phyloP scores from a whole-genome alignment of 2,113 vertebrate species.

The Cyanoderma ruficeps region DNA sequence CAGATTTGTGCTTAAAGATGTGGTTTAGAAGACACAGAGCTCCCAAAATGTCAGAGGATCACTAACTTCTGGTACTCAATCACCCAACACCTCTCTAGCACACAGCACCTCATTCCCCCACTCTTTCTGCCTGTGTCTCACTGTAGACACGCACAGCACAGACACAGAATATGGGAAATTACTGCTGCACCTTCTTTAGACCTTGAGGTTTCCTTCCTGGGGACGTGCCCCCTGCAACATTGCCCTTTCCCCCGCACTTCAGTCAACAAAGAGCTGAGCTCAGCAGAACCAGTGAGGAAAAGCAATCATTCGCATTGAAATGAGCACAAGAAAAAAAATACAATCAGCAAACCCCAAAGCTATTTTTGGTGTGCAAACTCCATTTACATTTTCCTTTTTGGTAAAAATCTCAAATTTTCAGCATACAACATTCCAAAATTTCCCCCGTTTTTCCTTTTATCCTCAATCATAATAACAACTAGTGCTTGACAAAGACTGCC shows the following conservation, averaged over 20 bases:
- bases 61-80: neutral
- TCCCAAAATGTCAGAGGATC: neutral
- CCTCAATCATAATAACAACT: conserved; percentile 47
- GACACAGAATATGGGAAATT: neutral
- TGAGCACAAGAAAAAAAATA: neutral
- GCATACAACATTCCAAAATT: conserved; percentile 38
- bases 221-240: neutral
- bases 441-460: conserved; percentile 23
- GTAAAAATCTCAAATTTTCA: conserved; percentile 49
- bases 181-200: neutral
- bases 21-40: neutral
- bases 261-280: neutral
- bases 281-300: neutral
- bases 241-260: neutral
- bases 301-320: neutral
- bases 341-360: conserved; percentile 44
- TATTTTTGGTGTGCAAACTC: conserved; percentile 58
- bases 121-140: neutral
- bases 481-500: conserved; percentile 46
- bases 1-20: neutral
- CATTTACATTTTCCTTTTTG: conserved; percentile 55
- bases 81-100: neutral
- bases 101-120: neutral
- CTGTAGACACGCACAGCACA: neutral
- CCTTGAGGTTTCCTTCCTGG: neutral